phyloP scores from a whole-genome alignment of 2,113 vertebrate genomes.

The Acanthochromis polyacanthus region DNA sequence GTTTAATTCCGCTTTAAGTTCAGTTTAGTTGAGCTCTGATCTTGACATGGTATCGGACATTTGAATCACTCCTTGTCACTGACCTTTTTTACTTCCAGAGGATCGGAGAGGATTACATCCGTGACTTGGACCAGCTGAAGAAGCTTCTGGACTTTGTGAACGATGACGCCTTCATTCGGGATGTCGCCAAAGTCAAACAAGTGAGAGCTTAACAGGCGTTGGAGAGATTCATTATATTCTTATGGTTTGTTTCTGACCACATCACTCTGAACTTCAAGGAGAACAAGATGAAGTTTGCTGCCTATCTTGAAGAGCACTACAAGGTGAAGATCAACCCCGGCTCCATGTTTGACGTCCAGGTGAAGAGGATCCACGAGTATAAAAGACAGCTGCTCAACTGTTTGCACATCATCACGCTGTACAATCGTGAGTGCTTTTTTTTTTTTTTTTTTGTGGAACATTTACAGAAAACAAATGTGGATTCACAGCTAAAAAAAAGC shows the following conservation, averaged over 20 bases:
- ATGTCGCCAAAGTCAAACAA: constrained; percentile 93
- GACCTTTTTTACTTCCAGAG: constrained; percentile 78
- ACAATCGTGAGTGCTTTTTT: constrained; percentile 87
- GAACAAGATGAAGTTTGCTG: constrained; percentile 93
- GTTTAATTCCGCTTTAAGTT: too few relatives aligned
- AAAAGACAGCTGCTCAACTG: constrained; percentile 95
- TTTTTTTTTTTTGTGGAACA: neutral
- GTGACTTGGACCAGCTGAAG: constrained; percentile 88
- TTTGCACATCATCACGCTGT: constrained; percentile 91
- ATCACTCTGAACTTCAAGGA: constrained; percentile 80
- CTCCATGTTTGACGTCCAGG: constrained; percentile 93
- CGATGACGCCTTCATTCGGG: constrained; percentile 89
- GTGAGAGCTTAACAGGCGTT: constrained; percentile 74
- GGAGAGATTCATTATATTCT: fast-evolving
- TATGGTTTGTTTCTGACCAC: neutral
- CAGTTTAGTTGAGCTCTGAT: too few relatives aligned
- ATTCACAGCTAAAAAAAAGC: neutral
- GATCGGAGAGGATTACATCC: constrained; percentile 92
- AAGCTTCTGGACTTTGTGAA: constrained; percentile 87
- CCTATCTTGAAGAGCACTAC: constrained; percentile 89
- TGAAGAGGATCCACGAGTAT: constrained; percentile 95
- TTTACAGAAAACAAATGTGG: neutral
- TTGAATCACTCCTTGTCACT: neutral
- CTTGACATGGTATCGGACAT: too few relatives aligned
- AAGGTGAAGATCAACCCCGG: constrained; percentile 92